These are phyloP conservation scores for Chromoteleia sp. DNA, from an alignment of 2,888 invertebrate genomes.

Conservation along the genomic window DNA sequence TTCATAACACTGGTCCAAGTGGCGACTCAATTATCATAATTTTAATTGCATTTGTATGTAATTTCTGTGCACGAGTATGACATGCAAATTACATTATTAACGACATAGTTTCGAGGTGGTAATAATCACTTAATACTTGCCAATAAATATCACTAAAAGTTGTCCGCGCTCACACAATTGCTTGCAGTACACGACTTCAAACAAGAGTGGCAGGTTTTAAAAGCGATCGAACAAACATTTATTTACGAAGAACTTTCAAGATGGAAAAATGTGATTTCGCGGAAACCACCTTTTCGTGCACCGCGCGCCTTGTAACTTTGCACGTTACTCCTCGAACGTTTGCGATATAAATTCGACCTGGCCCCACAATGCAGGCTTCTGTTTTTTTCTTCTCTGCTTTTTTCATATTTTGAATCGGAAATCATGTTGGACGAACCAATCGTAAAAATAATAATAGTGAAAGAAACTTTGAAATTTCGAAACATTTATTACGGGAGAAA, in stretches of 20 bases:
- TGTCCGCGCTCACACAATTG: slow-evolving; percentile 38
- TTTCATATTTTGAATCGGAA: slow-evolving; percentile 39
- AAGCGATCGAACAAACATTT: slow-evolving; percentile 67
- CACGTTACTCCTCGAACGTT: slow-evolving; percentile 61
- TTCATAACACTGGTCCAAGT: slow-evolving; percentile 40
- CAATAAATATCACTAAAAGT: slow-evolving; percentile 41
- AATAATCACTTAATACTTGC: slow-evolving; percentile 45
- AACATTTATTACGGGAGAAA: slow-evolving; percentile 23
- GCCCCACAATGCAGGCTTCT: slow-evolving; percentile 35
- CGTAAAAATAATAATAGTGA: slow-evolving; percentile 40
- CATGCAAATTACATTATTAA: slow-evolving; percentile 30
- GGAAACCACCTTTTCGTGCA: slow-evolving; percentile 67
- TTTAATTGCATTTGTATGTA: slow-evolving; percentile 41
- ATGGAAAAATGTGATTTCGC: slow-evolving; percentile 70
- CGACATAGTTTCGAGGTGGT: neutral
- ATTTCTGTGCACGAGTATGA: slow-evolving; percentile 30
- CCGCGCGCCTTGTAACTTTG: slow-evolving; percentile 63
- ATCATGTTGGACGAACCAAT: slow-evolving; percentile 47
- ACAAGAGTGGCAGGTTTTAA: slow-evolving; percentile 47
- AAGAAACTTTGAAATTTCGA: slow-evolving; percentile 36
- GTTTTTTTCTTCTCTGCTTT: slow-evolving; percentile 20
- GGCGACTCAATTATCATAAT: slow-evolving; percentile 36
- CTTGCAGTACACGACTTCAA: slow-evolving; percentile 34
- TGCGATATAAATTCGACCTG: slow-evolving; percentile 63
- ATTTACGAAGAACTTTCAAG: slow-evolving; percentile 65